These are phyloP conservation scores for Chrysodeixis includens DNA, from an alignment of 2,888 invertebrate genomes.

Conservation along the genomic window DNA sequence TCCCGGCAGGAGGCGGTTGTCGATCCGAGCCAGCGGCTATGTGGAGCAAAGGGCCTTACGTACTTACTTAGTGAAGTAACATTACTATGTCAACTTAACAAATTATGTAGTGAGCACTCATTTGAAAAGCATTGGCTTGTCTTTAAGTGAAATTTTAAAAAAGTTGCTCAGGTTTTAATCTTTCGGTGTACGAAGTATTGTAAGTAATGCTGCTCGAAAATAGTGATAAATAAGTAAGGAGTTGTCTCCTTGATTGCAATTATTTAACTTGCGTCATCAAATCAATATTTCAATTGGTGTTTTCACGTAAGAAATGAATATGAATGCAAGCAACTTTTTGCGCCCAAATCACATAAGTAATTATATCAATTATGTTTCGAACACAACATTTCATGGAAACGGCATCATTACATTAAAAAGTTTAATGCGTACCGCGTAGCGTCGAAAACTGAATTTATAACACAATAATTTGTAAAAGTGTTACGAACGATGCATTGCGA, in stretches of 20 bases:
- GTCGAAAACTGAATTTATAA: constrained; percentile 48
- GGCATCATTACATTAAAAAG: constrained; percentile 20
- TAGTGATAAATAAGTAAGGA: too few relatives aligned
- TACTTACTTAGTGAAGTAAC: constrained; percentile 23
- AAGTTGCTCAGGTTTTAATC: background rate
- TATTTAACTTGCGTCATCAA: background rate
- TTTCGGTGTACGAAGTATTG: too few relatives aligned
- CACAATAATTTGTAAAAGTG: constrained; percentile 57
- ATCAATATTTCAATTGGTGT: background rate
- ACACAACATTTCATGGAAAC: constrained; percentile 23
- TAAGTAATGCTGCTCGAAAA: too few relatives aligned
- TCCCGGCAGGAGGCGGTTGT: constrained; percentile 54
- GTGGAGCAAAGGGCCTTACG: constrained; percentile 59
- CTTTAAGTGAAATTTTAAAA: background rate
- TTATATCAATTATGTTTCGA: constrained; percentile 27
- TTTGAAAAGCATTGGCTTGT: background rate
- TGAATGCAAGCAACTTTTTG: constrained; percentile 7
- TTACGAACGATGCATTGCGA: constrained; percentile 77
- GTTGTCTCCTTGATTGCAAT: background rate
- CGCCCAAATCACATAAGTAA: constrained; percentile 15
- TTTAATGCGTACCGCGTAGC: constrained; percentile 14
- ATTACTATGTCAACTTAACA: constrained; percentile 17
- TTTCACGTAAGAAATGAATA: constrained; percentile 3
- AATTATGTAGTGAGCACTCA: background rate
- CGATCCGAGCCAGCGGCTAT: constrained; percentile 60